A percentile compares a stretch with the other conserved stretches of the same genome.
Evolutionary conservation across 2,797 vertebrate species (phyloP).

Genomic region (Pterois miles): DNA sequence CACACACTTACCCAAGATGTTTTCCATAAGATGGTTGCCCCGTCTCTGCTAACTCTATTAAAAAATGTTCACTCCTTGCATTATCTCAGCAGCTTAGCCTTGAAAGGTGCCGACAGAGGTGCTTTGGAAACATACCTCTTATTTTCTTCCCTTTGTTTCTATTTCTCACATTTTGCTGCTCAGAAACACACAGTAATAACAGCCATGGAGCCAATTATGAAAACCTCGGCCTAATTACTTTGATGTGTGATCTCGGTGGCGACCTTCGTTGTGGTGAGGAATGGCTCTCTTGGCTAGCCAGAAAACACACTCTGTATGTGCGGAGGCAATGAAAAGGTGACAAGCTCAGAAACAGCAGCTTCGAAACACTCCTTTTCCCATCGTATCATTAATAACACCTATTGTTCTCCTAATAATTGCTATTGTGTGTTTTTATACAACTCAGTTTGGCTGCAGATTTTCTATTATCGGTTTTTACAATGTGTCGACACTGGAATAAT

Average conservation of each 20-base stretch:
- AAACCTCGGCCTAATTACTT: slow-evolving; percentile 83
- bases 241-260: slow-evolving; percentile 80
- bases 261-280: slow-evolving; percentile 67
- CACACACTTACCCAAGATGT: slow-evolving; percentile 47
- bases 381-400: slow-evolving; percentile 39
- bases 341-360: slow-evolving; percentile 20
- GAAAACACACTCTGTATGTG: slow-evolving; percentile 27
- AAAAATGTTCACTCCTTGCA: slow-evolving; percentile 65
- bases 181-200: slow-evolving; percentile 69
- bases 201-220: slow-evolving; percentile 81
- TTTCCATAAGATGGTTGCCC: slow-evolving; percentile 61
- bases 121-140: slow-evolving; percentile 71
- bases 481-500: slow-evolving; percentile 36
- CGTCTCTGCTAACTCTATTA: slow-evolving; percentile 72
- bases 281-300: slow-evolving; percentile 63
- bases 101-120: slow-evolving; percentile 70
- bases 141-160: slow-evolving; percentile 65
- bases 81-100: slow-evolving; percentile 75
- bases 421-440: slow-evolving; percentile 20
- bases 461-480: slow-evolving; percentile 27
- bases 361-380: slow-evolving; percentile 5
- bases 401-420: slow-evolving; percentile 40
- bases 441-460: slow-evolving; percentile 34
- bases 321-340: slow-evolving; percentile 40
- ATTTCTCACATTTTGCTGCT: slow-evolving; percentile 64